Percentiles rank a stretch among this genome's conserved stretches.
Conservation (phyloP, 2,797 vertebrate species). For the Mergus octosetaceus region DNA sequence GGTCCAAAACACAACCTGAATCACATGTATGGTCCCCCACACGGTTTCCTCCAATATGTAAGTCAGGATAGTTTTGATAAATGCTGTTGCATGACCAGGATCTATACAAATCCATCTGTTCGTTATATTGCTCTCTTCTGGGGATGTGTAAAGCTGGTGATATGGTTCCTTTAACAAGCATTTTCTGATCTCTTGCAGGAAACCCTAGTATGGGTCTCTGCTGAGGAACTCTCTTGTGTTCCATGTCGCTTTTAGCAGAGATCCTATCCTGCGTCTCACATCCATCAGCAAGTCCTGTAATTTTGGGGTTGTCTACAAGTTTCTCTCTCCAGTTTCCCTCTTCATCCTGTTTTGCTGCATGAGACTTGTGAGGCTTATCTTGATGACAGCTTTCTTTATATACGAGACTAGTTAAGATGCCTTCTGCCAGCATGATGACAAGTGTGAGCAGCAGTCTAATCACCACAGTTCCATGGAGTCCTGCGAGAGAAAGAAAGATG, state of each 20-base stretch:
- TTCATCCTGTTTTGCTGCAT: constrained; percentile 4
- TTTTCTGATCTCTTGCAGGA: background rate
- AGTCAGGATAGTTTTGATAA: constrained; percentile 79
- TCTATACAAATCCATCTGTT: constrained; percentile 69
- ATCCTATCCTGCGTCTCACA: background rate
- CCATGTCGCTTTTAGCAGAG: background rate
- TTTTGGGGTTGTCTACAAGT: constrained; percentile 26
- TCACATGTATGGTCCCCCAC: constrained; percentile 69
- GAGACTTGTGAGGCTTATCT: constrained; percentile 16
- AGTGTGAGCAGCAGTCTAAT: background rate
- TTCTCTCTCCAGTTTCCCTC: constrained; percentile 50
- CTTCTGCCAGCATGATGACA: constrained; percentile 80
- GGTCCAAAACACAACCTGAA: constrained; percentile 68
- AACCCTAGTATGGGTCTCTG: background rate
- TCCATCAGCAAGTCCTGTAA: background rate
- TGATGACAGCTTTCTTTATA: constrained; percentile 67
- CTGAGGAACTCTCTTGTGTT: background rate
- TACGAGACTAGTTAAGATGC: constrained; percentile 71
- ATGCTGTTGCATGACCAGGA: constrained; percentile 79
- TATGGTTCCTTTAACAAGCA: background rate
- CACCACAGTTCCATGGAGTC: background rate
- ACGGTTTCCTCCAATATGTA: constrained; percentile 75
- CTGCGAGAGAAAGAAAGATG: background rate
- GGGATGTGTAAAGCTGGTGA: constrained; percentile 70
- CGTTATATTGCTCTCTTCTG: background rate